Evolutionary conservation across 2,888 invertebrate genomes (phyloP).

Genomic region (Sturmia bella): DNA sequence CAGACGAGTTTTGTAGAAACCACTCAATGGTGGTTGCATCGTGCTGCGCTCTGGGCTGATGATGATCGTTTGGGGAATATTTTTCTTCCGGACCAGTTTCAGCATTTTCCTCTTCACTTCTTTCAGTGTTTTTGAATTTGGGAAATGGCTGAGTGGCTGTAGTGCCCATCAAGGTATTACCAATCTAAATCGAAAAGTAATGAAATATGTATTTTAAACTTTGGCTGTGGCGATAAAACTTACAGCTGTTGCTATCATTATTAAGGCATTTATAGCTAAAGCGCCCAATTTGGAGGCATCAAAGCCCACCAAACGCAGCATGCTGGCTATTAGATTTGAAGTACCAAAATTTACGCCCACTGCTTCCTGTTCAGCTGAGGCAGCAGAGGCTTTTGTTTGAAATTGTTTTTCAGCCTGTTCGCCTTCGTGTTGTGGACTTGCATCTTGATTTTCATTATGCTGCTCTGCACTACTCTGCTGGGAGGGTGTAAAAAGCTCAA

Average conservation of each 20-base stretch:
- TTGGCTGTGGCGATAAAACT: conserved; percentile 75
- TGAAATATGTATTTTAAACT: too few species aligned
- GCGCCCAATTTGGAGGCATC: conserved; percentile 90
- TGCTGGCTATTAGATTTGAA: conserved; percentile 79
- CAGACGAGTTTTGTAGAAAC: conserved; percentile 86
- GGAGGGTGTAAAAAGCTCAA: too few species aligned
- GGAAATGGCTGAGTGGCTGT: conserved; percentile 59
- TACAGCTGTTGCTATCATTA: conserved; percentile 93
- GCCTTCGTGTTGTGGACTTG: conserved; percentile 68
- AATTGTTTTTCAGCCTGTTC: conserved; percentile 36
- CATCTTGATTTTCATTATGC: conserved; percentile 55
- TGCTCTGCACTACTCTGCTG: conserved; percentile 26
- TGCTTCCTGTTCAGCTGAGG: conserved; percentile 58
- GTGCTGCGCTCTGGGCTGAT: conserved; percentile 75
- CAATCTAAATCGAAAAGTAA: conserved; percentile 72
- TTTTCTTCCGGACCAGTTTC: conserved; percentile 74
- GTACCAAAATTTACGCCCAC: conserved; percentile 70
- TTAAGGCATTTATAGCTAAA: conserved; percentile 90
- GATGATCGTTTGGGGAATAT: conserved; percentile 73
- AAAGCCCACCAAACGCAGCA: conserved; percentile 88
- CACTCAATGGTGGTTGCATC: conserved; percentile 84
- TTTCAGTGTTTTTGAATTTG: neutral
- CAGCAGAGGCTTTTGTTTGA: conserved; percentile 40
- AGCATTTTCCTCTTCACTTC: conserved; percentile 14
- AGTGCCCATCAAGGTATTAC: conserved; percentile 76